phyloP scores from a whole-genome alignment of 2,113 vertebrate species.

The Pogonocichla stellata region DNA sequence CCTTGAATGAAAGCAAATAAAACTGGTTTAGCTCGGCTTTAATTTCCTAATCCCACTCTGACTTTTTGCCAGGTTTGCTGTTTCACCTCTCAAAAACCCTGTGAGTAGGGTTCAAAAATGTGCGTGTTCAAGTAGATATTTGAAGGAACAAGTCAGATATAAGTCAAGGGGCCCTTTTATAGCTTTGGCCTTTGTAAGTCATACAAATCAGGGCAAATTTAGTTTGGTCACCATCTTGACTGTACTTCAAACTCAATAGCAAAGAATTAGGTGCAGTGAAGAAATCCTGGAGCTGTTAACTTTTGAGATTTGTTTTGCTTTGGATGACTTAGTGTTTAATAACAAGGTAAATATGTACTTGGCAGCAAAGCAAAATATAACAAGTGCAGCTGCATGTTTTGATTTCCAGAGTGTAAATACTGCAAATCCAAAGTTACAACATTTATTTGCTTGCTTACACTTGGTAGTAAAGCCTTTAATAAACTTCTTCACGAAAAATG shows the following conservation, averaged over 20 bases:
- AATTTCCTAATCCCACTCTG: background rate
- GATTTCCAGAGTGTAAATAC: background rate
- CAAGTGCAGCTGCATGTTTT: background rate
- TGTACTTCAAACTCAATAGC: background rate
- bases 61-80: background rate
- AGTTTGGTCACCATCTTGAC: background rate
- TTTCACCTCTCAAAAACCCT: background rate
- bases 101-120: background rate
- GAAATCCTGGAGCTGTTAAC: background rate
- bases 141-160: background rate
- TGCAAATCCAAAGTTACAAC: background rate
- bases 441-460: background rate
- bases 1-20: background rate
- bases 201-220: background rate
- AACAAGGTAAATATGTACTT: background rate
- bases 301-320: background rate
- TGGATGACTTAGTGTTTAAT: background rate
- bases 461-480: background rate
- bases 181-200: background rate
- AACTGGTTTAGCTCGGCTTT: background rate
- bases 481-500: background rate
- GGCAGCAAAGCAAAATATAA: background rate
- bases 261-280: background rate
- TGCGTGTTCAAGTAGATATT: background rate
- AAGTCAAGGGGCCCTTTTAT: background rate